These are phyloP conservation scores for Drosophila erecta DNA, from an alignment of 1,140 invertebrate genomes.

Conservation along the genomic window DNA sequence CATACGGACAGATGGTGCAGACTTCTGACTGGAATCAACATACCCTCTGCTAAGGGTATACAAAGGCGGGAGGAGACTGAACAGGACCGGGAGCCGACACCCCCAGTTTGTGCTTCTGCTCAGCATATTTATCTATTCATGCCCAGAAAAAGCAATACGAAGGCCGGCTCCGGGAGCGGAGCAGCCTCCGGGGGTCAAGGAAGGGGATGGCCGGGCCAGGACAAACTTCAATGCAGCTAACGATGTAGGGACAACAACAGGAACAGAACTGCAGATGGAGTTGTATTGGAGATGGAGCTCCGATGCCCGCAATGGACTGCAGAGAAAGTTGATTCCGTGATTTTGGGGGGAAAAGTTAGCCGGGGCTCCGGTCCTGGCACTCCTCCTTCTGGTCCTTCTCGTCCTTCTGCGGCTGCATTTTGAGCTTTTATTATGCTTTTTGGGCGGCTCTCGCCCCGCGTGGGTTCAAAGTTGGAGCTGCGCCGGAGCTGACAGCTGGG, in stretches of 20 bases:
- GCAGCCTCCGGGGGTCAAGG: slow-evolving; percentile 1
- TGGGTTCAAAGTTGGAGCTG: slow-evolving; percentile 75
- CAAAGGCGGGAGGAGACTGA: slow-evolving; percentile 14
- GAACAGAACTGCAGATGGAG: slow-evolving; percentile 38
- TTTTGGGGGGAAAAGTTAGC: slow-evolving; percentile 67
- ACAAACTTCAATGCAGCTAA: slow-evolving; percentile 79
- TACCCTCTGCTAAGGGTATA: too few species aligned
- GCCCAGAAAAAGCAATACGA: slow-evolving; percentile 77
- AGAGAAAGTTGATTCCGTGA: slow-evolving; percentile 76
- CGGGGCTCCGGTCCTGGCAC: slow-evolving; percentile 28
- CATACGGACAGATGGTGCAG: too few species aligned
- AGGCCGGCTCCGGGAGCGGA: slow-evolving; percentile 16
- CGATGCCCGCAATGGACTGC: slow-evolving; percentile 65
- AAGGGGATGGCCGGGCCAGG: background rate
- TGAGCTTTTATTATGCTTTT: slow-evolving; percentile 79
- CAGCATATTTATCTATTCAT: slow-evolving; percentile 81
- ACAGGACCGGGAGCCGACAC: slow-evolving; percentile 40
- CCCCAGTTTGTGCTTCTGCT: slow-evolving; percentile 45
- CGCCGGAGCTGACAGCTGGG: slow-evolving; percentile 26
- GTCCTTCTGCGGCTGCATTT: slow-evolving; percentile 56
- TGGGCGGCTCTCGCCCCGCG: slow-evolving; percentile 43
- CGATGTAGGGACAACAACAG: slow-evolving; percentile 73
- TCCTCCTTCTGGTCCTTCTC: slow-evolving; percentile 17
- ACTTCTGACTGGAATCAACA: too few species aligned
- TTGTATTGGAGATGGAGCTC: slow-evolving; percentile 29